phyloP scores from a whole-genome alignment of 1,140 invertebrate genomes.

The Adelges cooleyi region DNA sequence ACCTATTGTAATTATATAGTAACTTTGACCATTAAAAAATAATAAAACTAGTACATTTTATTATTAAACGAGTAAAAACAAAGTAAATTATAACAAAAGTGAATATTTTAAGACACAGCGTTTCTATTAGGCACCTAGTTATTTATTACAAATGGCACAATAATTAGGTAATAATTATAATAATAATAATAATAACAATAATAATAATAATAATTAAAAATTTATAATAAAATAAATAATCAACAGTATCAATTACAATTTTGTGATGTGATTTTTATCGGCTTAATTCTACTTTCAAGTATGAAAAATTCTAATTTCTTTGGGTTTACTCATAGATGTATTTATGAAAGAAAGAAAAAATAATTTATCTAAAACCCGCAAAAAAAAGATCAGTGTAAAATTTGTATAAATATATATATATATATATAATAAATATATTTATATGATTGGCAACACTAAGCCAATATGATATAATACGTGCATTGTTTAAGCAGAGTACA shows the following conservation, averaged over 20 bases:
- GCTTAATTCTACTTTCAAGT: neutral
- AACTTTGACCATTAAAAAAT: conserved; percentile 28
- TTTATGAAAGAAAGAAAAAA: neutral
- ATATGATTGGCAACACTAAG: too few species aligned
- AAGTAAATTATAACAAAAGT: conserved; percentile 13
- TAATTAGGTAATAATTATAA: conserved; percentile 22
- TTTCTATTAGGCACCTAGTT: conserved; percentile 14
- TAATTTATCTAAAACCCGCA: conserved; percentile 2
- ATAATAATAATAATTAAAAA: neutral
- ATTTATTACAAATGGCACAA: conserved; percentile 20
- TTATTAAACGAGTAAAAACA: conserved; percentile 14
- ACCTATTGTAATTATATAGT: conserved; percentile 22
- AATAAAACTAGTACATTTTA: conserved; percentile 16
- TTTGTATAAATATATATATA: neutral
- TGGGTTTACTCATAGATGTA: neutral
- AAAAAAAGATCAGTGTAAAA: neutral
- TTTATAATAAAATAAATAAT: conserved; percentile 26
- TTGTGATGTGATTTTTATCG: conserved; percentile 16
- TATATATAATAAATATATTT: neutral
- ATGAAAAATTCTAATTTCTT: neutral
- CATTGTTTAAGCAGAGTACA: too few species aligned
- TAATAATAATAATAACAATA: conserved; percentile 15
- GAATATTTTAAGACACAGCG: conserved; percentile 18
- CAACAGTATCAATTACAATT: conserved; percentile 5
- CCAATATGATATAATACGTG: too few species aligned